Evolutionary conservation across 1,140 invertebrate genomes (phyloP).

Genomic region (Antheraea mylitta): DNA sequence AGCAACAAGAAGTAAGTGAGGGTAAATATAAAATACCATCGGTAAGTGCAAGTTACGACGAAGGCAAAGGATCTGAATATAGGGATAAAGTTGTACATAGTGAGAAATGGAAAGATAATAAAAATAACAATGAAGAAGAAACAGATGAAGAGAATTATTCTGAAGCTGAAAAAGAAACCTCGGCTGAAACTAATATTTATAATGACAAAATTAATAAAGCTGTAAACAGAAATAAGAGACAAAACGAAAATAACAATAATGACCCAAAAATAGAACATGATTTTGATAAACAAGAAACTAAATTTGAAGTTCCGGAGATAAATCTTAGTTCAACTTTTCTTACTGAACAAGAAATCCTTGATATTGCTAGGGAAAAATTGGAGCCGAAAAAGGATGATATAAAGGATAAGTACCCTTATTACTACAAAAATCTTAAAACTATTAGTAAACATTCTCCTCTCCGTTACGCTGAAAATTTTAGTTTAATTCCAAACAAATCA

Average conservation of each 20-base stretch:
- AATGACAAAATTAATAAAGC: slow-evolving; percentile 21
- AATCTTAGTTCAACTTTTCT: slow-evolving; percentile 50
- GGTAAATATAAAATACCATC: slow-evolving; percentile 67
- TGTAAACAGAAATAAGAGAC: slow-evolving; percentile 26
- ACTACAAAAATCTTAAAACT: slow-evolving; percentile 47
- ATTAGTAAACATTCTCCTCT: slow-evolving; percentile 79
- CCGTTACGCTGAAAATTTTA: slow-evolving; percentile 80
- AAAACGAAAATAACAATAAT: slow-evolving; percentile 19
- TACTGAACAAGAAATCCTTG: slow-evolving; percentile 38
- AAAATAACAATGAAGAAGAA: slow-evolving; percentile 54
- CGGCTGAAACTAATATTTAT: slow-evolving; percentile 16
- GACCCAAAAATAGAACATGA: slow-evolving; percentile 34
- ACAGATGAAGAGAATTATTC: slow-evolving; percentile 52
- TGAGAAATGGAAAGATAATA: slow-evolving; percentile 59
- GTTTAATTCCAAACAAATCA: slow-evolving; percentile 79
- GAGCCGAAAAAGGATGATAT: slow-evolving; percentile 26
- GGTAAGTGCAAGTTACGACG: slow-evolving; percentile 42
- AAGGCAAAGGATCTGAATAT: slow-evolving; percentile 48
- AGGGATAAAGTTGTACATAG: slow-evolving; percentile 50
- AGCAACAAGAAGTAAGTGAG: slow-evolving; percentile 57
- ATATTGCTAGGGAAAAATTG: slow-evolving; percentile 40
- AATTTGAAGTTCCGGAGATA: slow-evolving; percentile 47
- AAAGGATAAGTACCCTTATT: slow-evolving; percentile 78
- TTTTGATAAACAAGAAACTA: slow-evolving; percentile 46
- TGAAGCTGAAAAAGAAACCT: slow-evolving; percentile 47